Conservation (phyloP, 2,113 vertebrate species). For the Grus americana region DNA sequence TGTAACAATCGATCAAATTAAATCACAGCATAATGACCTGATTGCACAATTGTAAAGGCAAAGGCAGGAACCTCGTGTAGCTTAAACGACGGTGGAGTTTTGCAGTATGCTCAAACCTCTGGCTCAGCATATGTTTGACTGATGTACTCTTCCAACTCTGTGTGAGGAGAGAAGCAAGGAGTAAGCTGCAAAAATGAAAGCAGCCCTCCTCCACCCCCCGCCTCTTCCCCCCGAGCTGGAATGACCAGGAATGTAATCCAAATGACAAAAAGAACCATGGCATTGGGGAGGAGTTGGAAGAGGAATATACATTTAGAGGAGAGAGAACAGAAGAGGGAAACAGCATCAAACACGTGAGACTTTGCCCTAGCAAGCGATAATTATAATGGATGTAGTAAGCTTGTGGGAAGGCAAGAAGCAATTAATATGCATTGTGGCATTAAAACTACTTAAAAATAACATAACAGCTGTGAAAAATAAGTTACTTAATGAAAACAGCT, state of each 20-base stretch:
- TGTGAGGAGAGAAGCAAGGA: neutral
- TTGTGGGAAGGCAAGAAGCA: slow-evolving; percentile 63
- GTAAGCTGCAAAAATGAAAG: neutral
- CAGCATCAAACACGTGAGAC: neutral
- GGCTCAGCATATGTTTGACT: neutral
- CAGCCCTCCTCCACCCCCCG: neutral
- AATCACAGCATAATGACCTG: rapidly evolving
- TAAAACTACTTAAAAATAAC: slow-evolving; percentile 71
- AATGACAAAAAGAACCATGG: neutral
- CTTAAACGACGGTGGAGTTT: neutral
- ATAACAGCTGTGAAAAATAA: slow-evolving; percentile 73
- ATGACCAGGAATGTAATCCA: neutral
- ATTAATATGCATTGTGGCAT: slow-evolving; percentile 67
- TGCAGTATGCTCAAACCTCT: neutral
- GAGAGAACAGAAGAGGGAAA: slow-evolving; percentile 2
- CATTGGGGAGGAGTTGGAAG: neutral
- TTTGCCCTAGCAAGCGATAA: neutral
- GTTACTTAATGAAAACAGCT: slow-evolving; percentile 67
- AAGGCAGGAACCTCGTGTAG: neutral
- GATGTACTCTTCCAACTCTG: neutral
- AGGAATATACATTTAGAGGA: neutral
- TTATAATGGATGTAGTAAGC: slow-evolving; percentile 55
- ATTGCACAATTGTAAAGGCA: neutral
- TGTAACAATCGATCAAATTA: neutral
- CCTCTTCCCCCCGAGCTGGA: neutral